These are phyloP conservation scores for Emberiza fucata DNA, from an alignment of 2,113 vertebrate species.

Conservation along the genomic window DNA sequence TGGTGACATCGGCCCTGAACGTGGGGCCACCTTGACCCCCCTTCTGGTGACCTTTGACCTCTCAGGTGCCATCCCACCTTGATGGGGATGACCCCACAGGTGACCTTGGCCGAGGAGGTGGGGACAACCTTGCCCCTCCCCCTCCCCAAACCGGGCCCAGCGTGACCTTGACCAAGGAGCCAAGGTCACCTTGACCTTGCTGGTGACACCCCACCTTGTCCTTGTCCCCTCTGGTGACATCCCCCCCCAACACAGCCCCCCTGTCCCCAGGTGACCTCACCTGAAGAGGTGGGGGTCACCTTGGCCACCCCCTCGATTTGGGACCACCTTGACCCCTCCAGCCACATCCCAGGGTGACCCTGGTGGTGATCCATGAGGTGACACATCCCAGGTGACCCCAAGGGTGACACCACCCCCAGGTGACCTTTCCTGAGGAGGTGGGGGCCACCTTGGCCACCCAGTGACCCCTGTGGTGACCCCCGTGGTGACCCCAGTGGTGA, in stretches of 20 bases:
- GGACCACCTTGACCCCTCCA: neutral
- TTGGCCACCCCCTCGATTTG: accelerated
- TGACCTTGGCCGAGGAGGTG: neutral
- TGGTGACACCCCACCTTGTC: neutral
- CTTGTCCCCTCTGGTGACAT: neutral
- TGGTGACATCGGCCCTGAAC: accelerated
- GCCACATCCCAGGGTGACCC: no score
- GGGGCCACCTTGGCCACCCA: no score
- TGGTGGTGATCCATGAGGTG: no score
- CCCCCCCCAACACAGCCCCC: neutral
- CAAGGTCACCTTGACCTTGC: neutral
- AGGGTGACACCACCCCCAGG: no score
- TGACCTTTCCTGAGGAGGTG: no score
- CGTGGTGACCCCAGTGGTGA: no score
- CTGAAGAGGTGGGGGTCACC: no score
- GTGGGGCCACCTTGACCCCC: neutral
- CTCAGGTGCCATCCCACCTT: neutral
- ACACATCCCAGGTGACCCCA: no score
- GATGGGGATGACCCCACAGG: neutral
- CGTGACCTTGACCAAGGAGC: neutral
- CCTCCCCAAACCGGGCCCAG: accelerated
- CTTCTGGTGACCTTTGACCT: neutral
- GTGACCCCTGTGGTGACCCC: no score
- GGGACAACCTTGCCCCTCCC: no score
- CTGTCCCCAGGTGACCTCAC: neutral